Conservation (phyloP, 2,888 invertebrate species). For the Ophion ellenae region DNA sequence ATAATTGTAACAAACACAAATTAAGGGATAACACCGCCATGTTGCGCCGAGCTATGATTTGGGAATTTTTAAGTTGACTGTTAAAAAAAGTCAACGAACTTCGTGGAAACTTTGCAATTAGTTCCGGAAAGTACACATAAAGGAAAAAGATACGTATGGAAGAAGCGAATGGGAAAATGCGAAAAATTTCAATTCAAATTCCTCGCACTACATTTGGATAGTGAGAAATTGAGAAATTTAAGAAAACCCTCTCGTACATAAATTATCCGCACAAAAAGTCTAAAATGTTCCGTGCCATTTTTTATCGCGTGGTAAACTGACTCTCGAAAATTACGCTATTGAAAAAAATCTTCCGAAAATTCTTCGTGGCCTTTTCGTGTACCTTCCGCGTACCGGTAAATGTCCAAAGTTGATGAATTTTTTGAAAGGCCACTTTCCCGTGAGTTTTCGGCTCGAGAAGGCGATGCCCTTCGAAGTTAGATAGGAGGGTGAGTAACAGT, state of each 20-base stretch:
- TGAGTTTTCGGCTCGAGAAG: neutral
- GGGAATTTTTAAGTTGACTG: neutral
- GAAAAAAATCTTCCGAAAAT: neutral
- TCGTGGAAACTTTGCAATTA: neutral
- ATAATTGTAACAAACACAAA: constrained; percentile 53
- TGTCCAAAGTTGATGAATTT: neutral
- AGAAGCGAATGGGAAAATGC: neutral
- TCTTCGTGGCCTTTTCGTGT: neutral
- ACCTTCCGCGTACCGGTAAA: neutral
- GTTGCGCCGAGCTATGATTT: neutral
- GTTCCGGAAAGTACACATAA: neutral
- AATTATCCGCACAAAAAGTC: too few species aligned
- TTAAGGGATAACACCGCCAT: constrained; percentile 23
- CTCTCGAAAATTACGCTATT: too few species aligned
- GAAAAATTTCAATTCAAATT: neutral
- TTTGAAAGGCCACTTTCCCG: neutral
- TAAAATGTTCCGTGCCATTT: neutral
- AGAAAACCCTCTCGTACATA: too few species aligned
- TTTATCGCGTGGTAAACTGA: neutral
- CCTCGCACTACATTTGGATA: too few species aligned
- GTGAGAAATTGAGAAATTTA: too few species aligned
- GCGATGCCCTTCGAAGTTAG: neutral
- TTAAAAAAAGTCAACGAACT: neutral
- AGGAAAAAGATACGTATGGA: neutral
- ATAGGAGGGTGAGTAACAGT: neutral